Conservation (phyloP, 2,888 invertebrate species). For the Drosophila falleni region DNA sequence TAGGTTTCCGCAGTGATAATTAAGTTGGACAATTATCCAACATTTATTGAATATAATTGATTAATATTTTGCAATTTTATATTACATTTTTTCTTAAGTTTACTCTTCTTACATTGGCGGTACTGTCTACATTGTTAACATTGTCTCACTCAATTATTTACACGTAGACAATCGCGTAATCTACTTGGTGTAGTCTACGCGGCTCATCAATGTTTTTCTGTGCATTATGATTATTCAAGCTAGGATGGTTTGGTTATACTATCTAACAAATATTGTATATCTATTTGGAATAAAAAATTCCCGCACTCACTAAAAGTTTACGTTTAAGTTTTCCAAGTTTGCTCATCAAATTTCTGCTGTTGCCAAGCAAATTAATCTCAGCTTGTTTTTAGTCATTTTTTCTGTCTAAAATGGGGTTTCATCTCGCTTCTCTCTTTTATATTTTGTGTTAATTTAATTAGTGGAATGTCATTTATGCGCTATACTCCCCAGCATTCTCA, state of each 20-base stretch:
- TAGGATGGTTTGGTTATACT: background rate
- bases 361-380: background rate
- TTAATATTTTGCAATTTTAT: too few species aligned
- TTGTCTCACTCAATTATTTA: too few species aligned
- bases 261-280: too few species aligned
- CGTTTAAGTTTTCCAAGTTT: background rate
- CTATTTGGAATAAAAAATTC: background rate
- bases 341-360: background rate
- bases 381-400: background rate
- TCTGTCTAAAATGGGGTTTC: slow-evolving; percentile 18
- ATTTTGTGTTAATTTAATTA: slow-evolving; percentile 46
- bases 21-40: too few species aligned
- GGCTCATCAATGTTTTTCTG: background rate
- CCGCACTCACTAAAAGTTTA: background rate
- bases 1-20: too few species aligned
- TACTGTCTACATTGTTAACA: too few species aligned
- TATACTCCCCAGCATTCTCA: background rate
- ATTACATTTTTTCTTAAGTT: too few species aligned
- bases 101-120: too few species aligned
- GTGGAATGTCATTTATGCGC: slow-evolving; percentile 52
- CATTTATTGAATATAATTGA: too few species aligned
- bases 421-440: slow-evolving; percentile 6
- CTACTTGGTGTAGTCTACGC: too few species aligned
- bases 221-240: background rate
- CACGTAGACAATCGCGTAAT: too few species aligned